Percentiles rank a stretch among this genome's conserved stretches.
phyloP scores from a whole-genome alignment of 2,797 vertebrate genomes.

The Pangasius mekongensis region DNA sequence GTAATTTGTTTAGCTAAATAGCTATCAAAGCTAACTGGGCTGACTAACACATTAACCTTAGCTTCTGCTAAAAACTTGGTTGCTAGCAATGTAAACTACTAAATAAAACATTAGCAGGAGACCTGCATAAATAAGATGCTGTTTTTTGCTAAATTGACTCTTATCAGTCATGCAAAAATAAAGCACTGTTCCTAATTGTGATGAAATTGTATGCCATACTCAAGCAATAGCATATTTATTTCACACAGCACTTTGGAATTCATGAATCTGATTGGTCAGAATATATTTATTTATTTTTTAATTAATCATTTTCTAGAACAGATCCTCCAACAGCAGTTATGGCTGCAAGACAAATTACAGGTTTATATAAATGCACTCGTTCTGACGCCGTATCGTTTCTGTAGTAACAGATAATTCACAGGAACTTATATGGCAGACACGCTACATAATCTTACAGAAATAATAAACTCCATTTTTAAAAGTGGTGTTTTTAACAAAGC shows the following conservation, averaged over 20 bases:
- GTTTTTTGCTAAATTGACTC: neutral
- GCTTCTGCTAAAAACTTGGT: neutral
- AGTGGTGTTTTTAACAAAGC: neutral
- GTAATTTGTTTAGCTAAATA: neutral
- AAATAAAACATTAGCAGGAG: neutral
- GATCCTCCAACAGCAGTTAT: neutral
- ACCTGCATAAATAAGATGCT: neutral
- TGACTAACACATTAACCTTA: neutral
- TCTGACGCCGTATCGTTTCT: neutral
- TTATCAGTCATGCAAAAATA: neutral
- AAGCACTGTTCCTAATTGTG: neutral
- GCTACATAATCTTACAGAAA: neutral
- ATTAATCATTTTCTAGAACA: neutral
- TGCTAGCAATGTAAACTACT: neutral
- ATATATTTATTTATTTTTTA: neutral
- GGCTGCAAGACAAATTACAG: neutral
- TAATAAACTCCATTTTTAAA: neutral
- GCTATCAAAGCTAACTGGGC: neutral
- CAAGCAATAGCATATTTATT: neutral
- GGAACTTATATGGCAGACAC: neutral
- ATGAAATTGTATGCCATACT: neutral
- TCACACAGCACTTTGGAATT: neutral
- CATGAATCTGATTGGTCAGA: neutral
- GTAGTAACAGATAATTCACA: neutral
- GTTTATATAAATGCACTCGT: neutral